Conservation (phyloP, 2,797 vertebrate species). For the Tarsius wallacei region DNA sequence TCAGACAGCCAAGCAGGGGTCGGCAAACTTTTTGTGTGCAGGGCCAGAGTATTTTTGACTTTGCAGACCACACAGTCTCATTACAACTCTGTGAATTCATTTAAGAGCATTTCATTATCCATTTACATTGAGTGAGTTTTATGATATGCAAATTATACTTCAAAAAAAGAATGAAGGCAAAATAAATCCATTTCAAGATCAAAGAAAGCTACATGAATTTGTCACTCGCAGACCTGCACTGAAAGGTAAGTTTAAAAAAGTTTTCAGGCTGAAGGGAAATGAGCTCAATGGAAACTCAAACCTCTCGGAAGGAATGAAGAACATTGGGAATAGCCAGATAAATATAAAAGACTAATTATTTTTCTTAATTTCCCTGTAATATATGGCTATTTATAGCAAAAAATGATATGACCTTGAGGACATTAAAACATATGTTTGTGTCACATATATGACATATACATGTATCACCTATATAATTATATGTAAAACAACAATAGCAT, state of each 20-base stretch:
- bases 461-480: neutral
- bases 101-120: neutral
- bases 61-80: neutral
- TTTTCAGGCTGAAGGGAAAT: neutral
- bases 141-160: neutral
- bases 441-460: neutral
- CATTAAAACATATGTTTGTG: neutral
- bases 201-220: constrained; percentile 1
- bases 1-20: neutral
- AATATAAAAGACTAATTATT: constrained; percentile 9
- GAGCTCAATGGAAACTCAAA: constrained; percentile 22
- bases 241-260: neutral
- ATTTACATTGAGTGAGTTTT: neutral
- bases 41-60: neutral
- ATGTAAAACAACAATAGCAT: neutral
- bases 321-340: neutral
- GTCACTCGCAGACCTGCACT: neutral
- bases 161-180: neutral
- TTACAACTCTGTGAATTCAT: neutral
- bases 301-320: constrained; percentile 40
- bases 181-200: constrained; percentile 36
- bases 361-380: constrained; percentile 41
- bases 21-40: neutral
- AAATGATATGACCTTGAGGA: neutral
- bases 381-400: neutral